Evolutionary conservation across 1,140 invertebrate species (phyloP).

Genomic region (Zaprionus lachaisei): DNA sequence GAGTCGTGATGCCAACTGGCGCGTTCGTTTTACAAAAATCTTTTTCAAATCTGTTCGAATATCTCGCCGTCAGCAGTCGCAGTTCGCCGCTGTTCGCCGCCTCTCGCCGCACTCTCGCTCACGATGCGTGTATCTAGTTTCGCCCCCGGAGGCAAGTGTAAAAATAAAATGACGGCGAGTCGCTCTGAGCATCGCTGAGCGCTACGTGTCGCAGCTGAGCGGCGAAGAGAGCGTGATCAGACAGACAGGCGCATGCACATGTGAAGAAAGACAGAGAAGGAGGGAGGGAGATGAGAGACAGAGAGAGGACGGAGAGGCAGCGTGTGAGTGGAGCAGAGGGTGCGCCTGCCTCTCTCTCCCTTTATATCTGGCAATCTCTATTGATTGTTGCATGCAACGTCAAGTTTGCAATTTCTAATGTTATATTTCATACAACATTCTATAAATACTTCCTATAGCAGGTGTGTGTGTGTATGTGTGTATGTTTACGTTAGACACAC

Average conservation of each 20-base stretch:
- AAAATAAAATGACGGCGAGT: slow-evolving; percentile 73
- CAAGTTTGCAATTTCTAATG: slow-evolving; percentile 53
- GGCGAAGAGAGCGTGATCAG: slow-evolving; percentile 35
- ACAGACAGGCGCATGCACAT: slow-evolving; percentile 11
- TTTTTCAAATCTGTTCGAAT: slow-evolving; percentile 66
- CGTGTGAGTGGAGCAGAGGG: background rate
- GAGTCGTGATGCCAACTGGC: slow-evolving; percentile 83
- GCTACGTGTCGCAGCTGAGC: slow-evolving; percentile 33
- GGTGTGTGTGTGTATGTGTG: slow-evolving; percentile 43
- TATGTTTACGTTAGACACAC: slow-evolving; percentile 42
- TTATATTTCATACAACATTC: slow-evolving; percentile 39
- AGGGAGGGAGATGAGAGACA: slow-evolving; percentile 22
- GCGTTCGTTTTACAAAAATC: slow-evolving; percentile 64
- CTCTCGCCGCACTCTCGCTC: slow-evolving; percentile 14
- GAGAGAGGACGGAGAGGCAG: slow-evolving; percentile 15
- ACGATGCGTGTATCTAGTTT: slow-evolving; percentile 73
- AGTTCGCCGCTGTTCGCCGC: background rate
- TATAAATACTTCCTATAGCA: slow-evolving; percentile 55
- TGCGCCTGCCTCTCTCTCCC: slow-evolving; percentile 1
- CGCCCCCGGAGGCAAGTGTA: slow-evolving; percentile 74
- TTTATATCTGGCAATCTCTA: slow-evolving; percentile 53
- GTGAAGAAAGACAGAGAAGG: slow-evolving; percentile 23
- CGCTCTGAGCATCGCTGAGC: slow-evolving; percentile 32
- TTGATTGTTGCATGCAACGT: slow-evolving; percentile 65
- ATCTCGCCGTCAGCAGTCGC: slow-evolving; percentile 25